Percentiles rank a stretch among this genome's conserved stretches.
Conservation (phyloP, 1,140 invertebrate genomes). For the Euglossa dilemma region DNA sequence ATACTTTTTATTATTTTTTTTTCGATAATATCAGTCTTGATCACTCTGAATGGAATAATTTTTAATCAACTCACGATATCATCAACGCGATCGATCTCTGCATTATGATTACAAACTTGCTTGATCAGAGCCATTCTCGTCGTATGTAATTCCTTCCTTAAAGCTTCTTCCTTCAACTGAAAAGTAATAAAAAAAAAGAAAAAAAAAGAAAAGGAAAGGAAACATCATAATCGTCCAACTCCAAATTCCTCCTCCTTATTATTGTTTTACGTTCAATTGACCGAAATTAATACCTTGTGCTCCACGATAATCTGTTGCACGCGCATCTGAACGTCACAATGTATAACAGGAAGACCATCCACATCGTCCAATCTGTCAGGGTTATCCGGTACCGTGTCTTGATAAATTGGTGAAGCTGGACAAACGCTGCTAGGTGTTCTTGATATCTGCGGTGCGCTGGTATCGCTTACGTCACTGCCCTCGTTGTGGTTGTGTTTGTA, state of each 20-base stretch:
- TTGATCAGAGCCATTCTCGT: conserved; percentile 87
- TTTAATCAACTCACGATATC: conserved; percentile 83
- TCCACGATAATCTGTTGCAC: conserved; percentile 91
- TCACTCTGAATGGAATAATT: not conserved
- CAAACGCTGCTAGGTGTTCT: conserved; percentile 80
- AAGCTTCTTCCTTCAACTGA: conserved; percentile 86
- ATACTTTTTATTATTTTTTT: not conserved
- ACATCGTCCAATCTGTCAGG: conserved; percentile 83
- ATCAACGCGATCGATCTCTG: conserved; percentile 83
- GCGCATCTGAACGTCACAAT: conserved; percentile 90
- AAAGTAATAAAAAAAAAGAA: conserved; percentile 37
- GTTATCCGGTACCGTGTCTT: conserved; percentile 77
- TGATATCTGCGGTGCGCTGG: conserved; percentile 75
- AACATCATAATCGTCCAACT: not conserved
- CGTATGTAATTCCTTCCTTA: conserved; percentile 88
- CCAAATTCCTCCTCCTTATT: not conserved
- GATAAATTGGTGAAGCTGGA: conserved; percentile 78
- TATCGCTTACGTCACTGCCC: conserved; percentile 78
- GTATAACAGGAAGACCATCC: conserved; percentile 91
- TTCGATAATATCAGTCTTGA: not conserved
- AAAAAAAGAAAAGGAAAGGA: not conserved
- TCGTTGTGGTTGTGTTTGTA: conserved; percentile 64
- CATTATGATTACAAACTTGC: conserved; percentile 86
- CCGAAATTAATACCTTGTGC: conserved; percentile 85
- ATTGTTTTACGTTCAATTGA: not conserved